Evolutionary conservation across 2,113 vertebrate genomes (phyloP), one percentile per base, ranked within the genome.

Genomic region (Calidris pugnax): DNA sequence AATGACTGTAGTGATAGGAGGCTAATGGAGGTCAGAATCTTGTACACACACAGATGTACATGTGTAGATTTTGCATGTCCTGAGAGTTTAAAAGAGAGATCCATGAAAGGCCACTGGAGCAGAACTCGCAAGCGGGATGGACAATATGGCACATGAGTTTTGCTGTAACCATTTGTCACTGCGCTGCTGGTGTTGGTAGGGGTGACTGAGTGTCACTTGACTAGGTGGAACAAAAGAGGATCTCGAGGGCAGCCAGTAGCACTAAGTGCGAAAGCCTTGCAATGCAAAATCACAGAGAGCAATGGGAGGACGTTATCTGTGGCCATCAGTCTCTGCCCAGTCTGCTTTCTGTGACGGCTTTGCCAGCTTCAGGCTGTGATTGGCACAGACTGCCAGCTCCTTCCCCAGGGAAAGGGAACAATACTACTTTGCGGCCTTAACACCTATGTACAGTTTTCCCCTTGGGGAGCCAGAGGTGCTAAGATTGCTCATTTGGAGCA

Each of bases 321-420:
- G 16, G 51, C 41, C 24, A 26, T 50, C 0, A 0, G 17, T 69
- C 50, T 83, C 55, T 78, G 15, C 26, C 68, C 3, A 0, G 13
- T 66, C 26, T 90, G 62, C 37, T 87, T 94, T 94, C 71, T 85
- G 22, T 56, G 85, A 83, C 4, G 30, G 22, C 37, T 83, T 53
- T 73, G 67, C 47, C 72, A 90, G 55, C n/a, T 94, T 87, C 85
- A 90, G 71, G 37, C 13, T 91, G 33, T 62, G 69, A 75, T 13
- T 89, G 66, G 39, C 78, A 73, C 56, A 73, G 82, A 30, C 48
- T 79, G 45, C 45, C 63, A 83, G 50, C 8, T 88, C 37, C 67
- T 85, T 76, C 14, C 33, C 39, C 41, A 57, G 59, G 50, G 50
- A 73, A 39, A 62, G 43, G 48, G 73, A 93, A 59, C 21, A 16